These are phyloP conservation scores for Elysia crispata DNA, from an alignment of 2,888 invertebrate species.

Conservation along the genomic window DNA sequence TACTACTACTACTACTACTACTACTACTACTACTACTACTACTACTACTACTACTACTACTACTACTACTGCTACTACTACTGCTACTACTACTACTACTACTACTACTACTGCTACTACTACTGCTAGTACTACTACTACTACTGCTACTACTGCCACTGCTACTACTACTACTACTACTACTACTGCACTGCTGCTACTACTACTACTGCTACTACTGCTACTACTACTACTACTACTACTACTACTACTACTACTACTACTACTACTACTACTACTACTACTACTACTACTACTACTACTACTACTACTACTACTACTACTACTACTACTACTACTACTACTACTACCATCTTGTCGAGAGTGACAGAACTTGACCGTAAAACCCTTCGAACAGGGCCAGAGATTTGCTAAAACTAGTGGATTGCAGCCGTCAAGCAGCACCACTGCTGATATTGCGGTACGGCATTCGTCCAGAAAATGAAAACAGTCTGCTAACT, in stretches of 20 bases:
- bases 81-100: slow-evolving; percentile 6
- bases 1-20: slow-evolving; percentile 23
- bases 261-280: slow-evolving; percentile 27
- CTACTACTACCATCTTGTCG: slow-evolving; percentile 31
- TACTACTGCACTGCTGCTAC: slow-evolving; percentile 25
- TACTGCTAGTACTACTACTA: slow-evolving; percentile 17
- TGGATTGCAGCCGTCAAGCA: no score
- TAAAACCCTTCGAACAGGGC: no score
- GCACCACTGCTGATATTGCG: no score
- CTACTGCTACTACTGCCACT: slow-evolving; percentile 26
- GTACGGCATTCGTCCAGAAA: no score
- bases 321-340: slow-evolving; percentile 10
- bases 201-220: slow-evolving; percentile 30
- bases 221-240: slow-evolving; percentile 31
- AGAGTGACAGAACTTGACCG: no score
- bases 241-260: slow-evolving; percentile 37
- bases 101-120: slow-evolving; percentile 27
- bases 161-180: slow-evolving; percentile 3
- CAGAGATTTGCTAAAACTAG: no score
- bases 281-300: slow-evolving; percentile 26
- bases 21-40: slow-evolving; percentile 14
- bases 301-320: slow-evolving; percentile 13
- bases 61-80: background rate
- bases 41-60: background rate
- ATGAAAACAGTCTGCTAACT: no score